phyloP scores from a whole-genome alignment of 2,888 invertebrate species.

The Meta bourneti region DNA sequence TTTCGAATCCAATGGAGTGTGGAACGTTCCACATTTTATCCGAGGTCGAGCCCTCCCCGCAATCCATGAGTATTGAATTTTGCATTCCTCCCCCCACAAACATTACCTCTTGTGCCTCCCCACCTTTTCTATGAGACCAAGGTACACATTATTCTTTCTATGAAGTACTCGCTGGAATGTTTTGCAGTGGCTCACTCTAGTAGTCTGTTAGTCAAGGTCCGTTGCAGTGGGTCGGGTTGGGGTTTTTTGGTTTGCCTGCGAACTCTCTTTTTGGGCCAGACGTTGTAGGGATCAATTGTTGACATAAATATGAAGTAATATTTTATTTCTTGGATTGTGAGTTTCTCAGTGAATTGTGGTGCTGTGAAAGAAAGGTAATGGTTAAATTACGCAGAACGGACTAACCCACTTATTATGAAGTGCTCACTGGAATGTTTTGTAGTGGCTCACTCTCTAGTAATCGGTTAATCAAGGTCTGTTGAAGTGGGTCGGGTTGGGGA shows the following conservation, averaged over 20 bases:
- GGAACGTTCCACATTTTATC: constrained; percentile 45
- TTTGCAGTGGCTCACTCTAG: constrained; percentile 43
- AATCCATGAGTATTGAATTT: constrained; percentile 64
- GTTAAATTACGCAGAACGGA: too few relatives aligned
- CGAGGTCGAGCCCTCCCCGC: constrained; percentile 42
- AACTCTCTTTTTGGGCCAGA: not conserved
- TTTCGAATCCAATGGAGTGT: constrained; percentile 67
- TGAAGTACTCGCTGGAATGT: constrained; percentile 23
- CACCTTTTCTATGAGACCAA: constrained; percentile 60
- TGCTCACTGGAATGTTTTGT: too few relatives aligned
- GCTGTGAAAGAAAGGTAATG: too few relatives aligned
- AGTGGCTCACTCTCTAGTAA: constrained; percentile 47
- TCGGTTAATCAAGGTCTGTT: constrained; percentile 70
- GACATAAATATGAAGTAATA: constrained; percentile 22
- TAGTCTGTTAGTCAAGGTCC: constrained; percentile 72
- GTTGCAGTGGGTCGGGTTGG: constrained; percentile 15
- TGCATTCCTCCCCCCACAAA: constrained; percentile 64
- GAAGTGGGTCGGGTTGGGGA: constrained; percentile 23
- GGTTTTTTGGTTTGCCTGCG: constrained; percentile 2
- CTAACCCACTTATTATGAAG: constrained; percentile 61
- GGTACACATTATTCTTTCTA: constrained; percentile 75
- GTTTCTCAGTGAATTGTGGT: not conserved
- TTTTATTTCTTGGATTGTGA: constrained; percentile 26
- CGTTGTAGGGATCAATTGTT: constrained; percentile 21
- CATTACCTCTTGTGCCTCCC: constrained; percentile 66